Evolutionary conservation across 2,113 vertebrate species (phyloP).

Genomic region (Phainopepla nitens): DNA sequence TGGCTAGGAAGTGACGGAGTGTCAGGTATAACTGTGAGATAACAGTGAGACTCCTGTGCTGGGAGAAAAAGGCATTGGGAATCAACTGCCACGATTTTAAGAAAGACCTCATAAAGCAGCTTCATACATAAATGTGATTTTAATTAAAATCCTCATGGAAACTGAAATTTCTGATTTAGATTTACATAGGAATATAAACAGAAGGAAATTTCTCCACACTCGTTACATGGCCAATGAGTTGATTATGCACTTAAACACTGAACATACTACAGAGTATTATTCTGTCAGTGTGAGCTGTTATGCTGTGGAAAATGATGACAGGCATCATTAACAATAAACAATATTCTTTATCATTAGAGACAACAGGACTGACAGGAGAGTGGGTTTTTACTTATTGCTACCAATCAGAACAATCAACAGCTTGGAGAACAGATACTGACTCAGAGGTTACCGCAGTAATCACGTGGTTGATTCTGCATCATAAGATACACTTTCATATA

Average conservation of each 20-base stretch:
- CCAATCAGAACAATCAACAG: neutral
- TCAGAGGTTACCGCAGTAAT: neutral
- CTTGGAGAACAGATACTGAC: neutral
- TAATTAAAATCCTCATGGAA: neutral
- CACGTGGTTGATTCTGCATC: neutral
- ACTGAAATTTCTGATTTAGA: neutral
- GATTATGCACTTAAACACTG: neutral
- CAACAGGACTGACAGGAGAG: neutral
- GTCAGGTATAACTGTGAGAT: neutral
- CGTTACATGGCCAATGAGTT: neutral
- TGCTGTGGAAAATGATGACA: neutral
- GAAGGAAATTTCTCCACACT: neutral
- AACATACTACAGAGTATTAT: neutral
- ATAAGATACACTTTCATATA: neutral
- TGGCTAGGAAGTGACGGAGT: neutral
- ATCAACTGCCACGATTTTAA: neutral
- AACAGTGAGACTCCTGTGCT: neutral
- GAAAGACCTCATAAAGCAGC: neutral
- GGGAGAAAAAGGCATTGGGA: neutral
- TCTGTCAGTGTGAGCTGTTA: neutral
- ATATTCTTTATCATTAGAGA: neutral
- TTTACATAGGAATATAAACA: neutral
- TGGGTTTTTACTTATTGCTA: neutral
- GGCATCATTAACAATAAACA: neutral
- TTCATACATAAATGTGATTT: neutral